These are phyloP conservation scores for Torymus texanus DNA, from an alignment of 2,888 invertebrate genomes.

Conservation along the genomic window DNA sequence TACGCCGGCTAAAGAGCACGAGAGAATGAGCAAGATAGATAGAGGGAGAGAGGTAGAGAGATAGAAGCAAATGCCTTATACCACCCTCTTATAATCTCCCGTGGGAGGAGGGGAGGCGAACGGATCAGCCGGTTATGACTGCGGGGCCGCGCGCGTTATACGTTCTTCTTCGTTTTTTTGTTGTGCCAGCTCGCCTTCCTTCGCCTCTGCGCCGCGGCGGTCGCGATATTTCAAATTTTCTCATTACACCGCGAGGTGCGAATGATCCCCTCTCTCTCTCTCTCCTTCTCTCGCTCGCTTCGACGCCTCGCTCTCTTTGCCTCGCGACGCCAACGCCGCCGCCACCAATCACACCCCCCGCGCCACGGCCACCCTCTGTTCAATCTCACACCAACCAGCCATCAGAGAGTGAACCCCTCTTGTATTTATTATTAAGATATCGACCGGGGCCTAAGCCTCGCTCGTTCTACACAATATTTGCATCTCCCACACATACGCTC, in stretches of 20 bases:
- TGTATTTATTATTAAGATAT: conserved; percentile 75
- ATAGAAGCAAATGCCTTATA: conserved; percentile 61
- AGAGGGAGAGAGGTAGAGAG: conserved; percentile 38
- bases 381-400: conserved; percentile 73
- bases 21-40: not conserved
- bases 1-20: conserved; percentile 13
- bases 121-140: conserved; percentile 72
- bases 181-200: conserved; percentile 23
- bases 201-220: conserved; percentile 58
- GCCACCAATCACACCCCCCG: conserved; percentile 54
- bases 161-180: conserved; percentile 60
- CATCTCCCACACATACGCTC: conserved; percentile 40
- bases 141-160: conserved; percentile 56
- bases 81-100: conserved; percentile 68
- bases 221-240: conserved; percentile 75
- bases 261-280: conserved; percentile 67
- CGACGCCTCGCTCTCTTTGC: conserved; percentile 35
- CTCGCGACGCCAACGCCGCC: conserved; percentile 8
- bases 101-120: conserved; percentile 58
- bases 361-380: conserved; percentile 62
- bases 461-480: conserved; percentile 64
- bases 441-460: conserved; percentile 70
- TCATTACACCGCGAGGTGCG: conserved; percentile 74
- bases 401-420: conserved; percentile 68
- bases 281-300: conserved; percentile 52